phyloP scores from a whole-genome alignment of 2,113 vertebrate genomes.

The Henicopernis longicauda region DNA sequence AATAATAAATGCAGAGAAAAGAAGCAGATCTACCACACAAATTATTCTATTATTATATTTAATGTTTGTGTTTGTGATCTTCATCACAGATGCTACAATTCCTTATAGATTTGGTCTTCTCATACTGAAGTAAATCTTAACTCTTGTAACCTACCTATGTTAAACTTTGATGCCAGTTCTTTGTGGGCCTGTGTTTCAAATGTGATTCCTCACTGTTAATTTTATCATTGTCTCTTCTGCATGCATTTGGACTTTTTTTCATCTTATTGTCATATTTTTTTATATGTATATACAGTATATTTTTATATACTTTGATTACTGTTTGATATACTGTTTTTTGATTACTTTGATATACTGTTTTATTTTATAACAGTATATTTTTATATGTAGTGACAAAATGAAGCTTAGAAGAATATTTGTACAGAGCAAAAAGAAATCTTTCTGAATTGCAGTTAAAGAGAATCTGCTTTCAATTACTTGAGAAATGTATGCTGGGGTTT shows the following conservation, averaged over 20 bases:
- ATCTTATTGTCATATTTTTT: background rate
- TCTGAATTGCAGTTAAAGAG: background rate
- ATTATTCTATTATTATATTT: background rate
- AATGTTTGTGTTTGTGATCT: background rate
- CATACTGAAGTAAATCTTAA: background rate
- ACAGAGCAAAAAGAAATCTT: background rate
- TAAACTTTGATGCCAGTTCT: background rate
- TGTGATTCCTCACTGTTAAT: background rate
- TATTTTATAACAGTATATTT: background rate
- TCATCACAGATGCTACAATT: background rate
- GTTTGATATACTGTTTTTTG: too few relatives aligned
- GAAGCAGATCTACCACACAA: background rate
- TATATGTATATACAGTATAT: too few relatives aligned
- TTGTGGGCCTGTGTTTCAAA: background rate
- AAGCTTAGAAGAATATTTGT: background rate
- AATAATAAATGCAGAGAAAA: background rate
- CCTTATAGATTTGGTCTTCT: background rate
- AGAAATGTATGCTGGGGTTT: background rate
- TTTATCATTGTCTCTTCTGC: background rate
- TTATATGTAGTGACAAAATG: background rate
- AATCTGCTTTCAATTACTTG: background rate
- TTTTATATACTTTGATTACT: too few relatives aligned
- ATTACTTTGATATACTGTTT: too few relatives aligned
- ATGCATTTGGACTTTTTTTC: background rate
- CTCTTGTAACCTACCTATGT: fast-evolving